Evolutionary conservation across 2,113 vertebrate species (phyloP), one percentile per base, ranked within the genome.

Genomic region (Urocolius indicus): DNA sequence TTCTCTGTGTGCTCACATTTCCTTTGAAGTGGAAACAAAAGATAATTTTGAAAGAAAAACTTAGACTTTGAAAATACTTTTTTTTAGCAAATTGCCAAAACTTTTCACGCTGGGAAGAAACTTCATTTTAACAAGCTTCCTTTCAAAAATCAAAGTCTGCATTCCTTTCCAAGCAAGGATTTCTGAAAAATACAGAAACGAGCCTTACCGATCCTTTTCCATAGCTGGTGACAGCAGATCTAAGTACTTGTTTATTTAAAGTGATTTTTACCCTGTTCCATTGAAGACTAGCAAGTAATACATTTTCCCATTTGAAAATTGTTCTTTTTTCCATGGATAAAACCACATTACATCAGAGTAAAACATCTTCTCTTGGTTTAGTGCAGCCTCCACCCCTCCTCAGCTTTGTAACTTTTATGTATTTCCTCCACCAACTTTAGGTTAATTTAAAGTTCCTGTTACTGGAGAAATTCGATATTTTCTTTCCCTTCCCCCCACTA

Each of bases 1-100:
- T 93, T 80, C 88, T 80, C 71, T 80, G 30, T 63, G 49, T 58
- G 54, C 58, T 92, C 59, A 59, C 29, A 86, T 81, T 71, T 93
- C 80, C 65, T 95, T 90, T 94, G 76, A 93, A 86, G 86, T 84
- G 88, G 67, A 84, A 92, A 88, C 86, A 92, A 90, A 92, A 96
- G 80, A 89, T 63, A 92, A 92, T 93, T 96, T 49, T 83, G 55
- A 86, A 96, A 94, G 80, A 92, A 95, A 96, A 96, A 92, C 48
- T 32, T 30, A 38, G 83, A 91, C 75, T 81, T 86, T 55, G 57
- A 89, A 94, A 94, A 89, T 84, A 92, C 65, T 95, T 94, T 63
- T 63, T 74, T 55, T 92, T 92, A 90, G 93, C 90, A 92, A 90
- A 89, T 74, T 89, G 89, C 94, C 89, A 86, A 73, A 77, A 63